A percentile compares a stretch with the other conserved stretches of the same genome.
phyloP scores from a whole-genome alignment of 2,113 vertebrate genomes.

The Microtus ochrogaster region DNA sequence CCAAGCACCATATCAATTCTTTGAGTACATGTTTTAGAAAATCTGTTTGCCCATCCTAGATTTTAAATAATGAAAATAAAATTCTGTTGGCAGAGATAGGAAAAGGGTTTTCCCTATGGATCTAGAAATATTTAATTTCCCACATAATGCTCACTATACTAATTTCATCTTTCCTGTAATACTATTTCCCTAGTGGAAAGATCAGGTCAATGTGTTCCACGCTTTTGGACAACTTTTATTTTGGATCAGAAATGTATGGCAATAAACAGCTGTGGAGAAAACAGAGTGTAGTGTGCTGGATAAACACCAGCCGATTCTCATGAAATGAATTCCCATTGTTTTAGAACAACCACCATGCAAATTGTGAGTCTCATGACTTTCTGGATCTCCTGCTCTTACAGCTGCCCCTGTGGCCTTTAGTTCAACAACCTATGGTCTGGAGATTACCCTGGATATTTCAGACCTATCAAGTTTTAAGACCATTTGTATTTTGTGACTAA shows the following conservation, averaged over 20 bases:
- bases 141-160: constrained; percentile 62
- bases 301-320: constrained; percentile 46
- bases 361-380: neutral
- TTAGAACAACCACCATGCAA: constrained; percentile 33
- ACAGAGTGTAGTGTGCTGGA: constrained; percentile 51
- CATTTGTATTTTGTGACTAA: neutral
- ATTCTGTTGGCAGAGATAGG: neutral
- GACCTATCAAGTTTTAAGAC: constrained; percentile 52
- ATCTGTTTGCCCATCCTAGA: constrained; percentile 1
- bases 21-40: constrained; percentile 37
- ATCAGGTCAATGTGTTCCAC: constrained; percentile 73
- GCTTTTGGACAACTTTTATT: constrained; percentile 69
- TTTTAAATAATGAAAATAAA: constrained; percentile 61
- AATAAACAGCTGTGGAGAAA: constrained; percentile 70
- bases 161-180: constrained; percentile 68
- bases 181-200: constrained; percentile 64
- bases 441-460: constrained; percentile 23
- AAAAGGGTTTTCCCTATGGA: constrained; percentile 44
- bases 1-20: constrained; percentile 5
- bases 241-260: constrained; percentile 79
- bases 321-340: constrained; percentile 27
- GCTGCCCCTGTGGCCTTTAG: neutral
- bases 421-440: neutral
- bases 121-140: constrained; percentile 64
- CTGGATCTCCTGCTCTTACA: neutral